Conservation (phyloP, 2,113 vertebrate genomes). For the Cathartes aura region DNA sequence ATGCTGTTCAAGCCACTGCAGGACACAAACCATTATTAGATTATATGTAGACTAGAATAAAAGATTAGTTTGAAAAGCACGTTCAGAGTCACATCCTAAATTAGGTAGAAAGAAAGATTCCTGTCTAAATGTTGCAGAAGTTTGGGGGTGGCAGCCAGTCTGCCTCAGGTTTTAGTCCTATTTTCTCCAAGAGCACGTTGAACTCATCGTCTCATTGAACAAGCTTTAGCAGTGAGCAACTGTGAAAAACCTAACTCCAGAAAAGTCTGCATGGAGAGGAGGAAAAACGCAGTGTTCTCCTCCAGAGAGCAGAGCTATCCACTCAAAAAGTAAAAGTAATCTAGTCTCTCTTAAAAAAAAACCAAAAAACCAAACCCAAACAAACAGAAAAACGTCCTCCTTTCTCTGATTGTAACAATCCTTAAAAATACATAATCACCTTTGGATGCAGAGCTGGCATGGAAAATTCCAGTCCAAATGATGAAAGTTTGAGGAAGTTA, state of each 20-base stretch:
- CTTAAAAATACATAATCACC: neutral
- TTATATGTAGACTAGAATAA: neutral
- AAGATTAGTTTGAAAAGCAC: neutral
- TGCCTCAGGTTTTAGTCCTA: neutral
- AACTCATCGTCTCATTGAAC: neutral
- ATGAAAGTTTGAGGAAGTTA: neutral
- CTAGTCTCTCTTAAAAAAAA: neutral
- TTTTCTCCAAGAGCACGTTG: neutral
- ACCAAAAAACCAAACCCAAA: neutral
- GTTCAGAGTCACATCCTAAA: neutral
- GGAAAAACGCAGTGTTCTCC: neutral
- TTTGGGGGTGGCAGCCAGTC: neutral
- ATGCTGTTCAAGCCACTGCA: neutral
- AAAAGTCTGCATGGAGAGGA: neutral
- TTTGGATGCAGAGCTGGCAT: neutral
- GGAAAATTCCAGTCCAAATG: neutral
- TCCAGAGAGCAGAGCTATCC: neutral
- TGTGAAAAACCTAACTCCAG: neutral
- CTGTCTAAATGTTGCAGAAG: neutral
- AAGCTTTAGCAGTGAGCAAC: neutral
- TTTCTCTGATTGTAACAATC: neutral
- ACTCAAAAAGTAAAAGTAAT: neutral
- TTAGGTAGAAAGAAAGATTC: neutral
- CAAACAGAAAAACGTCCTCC: neutral
- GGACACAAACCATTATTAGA: neutral